Evolutionary conservation across 2,888 invertebrate species (phyloP), one percentile per base, ranked within the genome.

Genomic region (Thymelicus acteon): DNA sequence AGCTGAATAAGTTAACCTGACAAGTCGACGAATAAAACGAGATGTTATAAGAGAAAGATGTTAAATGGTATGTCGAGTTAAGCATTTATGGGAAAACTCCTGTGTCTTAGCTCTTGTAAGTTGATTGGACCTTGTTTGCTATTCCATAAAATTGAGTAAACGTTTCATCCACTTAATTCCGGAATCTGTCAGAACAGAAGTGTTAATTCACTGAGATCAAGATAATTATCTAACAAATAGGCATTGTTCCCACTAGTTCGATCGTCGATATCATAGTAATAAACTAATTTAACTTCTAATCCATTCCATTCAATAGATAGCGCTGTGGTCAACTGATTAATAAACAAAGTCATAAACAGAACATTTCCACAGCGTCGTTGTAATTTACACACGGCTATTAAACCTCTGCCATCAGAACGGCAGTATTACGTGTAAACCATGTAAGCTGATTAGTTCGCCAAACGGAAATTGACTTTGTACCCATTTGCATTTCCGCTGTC

Each of bases 401-500:
- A 40, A 40, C 7, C 8, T 44, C 8, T 44, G 10, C 8, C 44
- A 12, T 44, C 12, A 8, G 49, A 15, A 52, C 3, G 15, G 7
- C 15, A 8, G 49, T 19, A 52, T 52, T 52, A 52, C 15, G 49
- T 52, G 49, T 52, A 52, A 49, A 19, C 7, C 49, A 19, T 52
- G 49, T 52, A 52, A 52, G 49, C 49, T 52, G 49, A 52, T 52
- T 19, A 24, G 54, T 54, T 13, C 13, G 44, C n/a, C 19, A 52
- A 31, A 54, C 64, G 64, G 64, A 65, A 65, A 54, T 40, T 65
- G 64, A 65, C 64, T 54, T 49, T 24, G 13, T 40, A 40, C 13
- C 13, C 40, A 65, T 65, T 65, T 65, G 54, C 54, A 65, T 65
- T 54, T 65, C 64, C 64, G 54, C 24, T 24, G 54, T 57, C 19